Evolutionary conservation across 92 coral and sea anemone species (phyloP).

Genomic region (Epizoanthus scotinus): DNA sequence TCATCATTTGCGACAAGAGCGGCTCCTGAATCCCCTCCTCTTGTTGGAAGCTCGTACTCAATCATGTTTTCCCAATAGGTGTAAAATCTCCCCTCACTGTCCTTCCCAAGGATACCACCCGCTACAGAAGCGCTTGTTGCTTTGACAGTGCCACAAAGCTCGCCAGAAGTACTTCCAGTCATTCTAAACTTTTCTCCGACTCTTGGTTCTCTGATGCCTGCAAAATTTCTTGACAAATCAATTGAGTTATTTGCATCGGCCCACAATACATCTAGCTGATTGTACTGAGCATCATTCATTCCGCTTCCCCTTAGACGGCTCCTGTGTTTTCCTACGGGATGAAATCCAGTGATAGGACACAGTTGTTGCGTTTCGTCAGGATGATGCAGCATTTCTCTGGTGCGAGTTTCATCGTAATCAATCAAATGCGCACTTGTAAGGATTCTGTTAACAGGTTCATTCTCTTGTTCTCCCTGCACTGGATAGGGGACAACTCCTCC

Average conservation of each 20-base stretch:
- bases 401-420: slow-evolving; percentile 7
- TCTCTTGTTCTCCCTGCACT: neutral
- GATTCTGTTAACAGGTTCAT: neutral
- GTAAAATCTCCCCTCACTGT: neutral
- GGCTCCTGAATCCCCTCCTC: too few species aligned
- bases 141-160: neutral
- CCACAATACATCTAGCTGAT: slow-evolving; percentile 8
- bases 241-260: neutral
- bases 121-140: neutral
- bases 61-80: slow-evolving; percentile 21
- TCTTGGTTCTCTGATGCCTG: neutral
- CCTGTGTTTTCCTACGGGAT: neutral
- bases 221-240: neutral
- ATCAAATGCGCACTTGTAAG: slow-evolving; percentile 18
- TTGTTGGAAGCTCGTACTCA: too few species aligned
- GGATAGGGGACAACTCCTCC: neutral
- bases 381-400: neutral
- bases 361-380: neutral
- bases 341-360: neutral
- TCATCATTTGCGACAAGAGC: too few species aligned
- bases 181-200: neutral
- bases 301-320: neutral
- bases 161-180: slow-evolving; percentile 3
- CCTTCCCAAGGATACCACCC: neutral
- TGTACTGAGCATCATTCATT: neutral